These are phyloP conservation scores for Sturnira hondurensis DNA, from an alignment of 2,113 vertebrate genomes.

Conservation along the genomic window DNA sequence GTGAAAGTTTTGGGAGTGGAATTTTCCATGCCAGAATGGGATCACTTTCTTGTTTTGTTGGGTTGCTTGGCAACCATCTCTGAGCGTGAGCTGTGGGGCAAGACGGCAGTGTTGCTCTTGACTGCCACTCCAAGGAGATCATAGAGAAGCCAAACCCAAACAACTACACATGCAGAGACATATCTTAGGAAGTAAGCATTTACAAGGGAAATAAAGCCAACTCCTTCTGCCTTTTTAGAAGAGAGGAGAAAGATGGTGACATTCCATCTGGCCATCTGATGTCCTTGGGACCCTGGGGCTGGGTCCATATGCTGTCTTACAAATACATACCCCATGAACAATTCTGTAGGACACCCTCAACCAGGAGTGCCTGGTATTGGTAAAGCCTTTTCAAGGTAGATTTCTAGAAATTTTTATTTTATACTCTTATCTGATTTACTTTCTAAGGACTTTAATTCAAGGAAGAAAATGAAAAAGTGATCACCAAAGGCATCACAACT, in stretches of 20 bases:
- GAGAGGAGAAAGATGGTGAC: neutral
- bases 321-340: neutral
- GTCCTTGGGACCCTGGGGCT: neutral
- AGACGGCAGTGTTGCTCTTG: neutral
- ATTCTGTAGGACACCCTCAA: neutral
- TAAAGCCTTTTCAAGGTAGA: neutral
- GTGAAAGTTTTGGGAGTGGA: neutral
- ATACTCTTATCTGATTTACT: conserved; percentile 40
- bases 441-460: conserved; percentile 46
- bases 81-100: neutral
- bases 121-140: neutral
- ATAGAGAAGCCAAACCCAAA: neutral
- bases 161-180: neutral
- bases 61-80: neutral
- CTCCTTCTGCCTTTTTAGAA: neutral
- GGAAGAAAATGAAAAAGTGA: conserved; percentile 50
- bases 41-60: neutral
- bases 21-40: neutral
- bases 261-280: neutral
- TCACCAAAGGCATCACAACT: neutral
- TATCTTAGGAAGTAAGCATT: neutral
- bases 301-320: neutral
- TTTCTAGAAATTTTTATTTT: neutral
- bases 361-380: neutral
- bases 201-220: neutral